A percentile compares a stretch with the other conserved stretches of the same genome.
Evolutionary conservation across 2,888 invertebrate species (phyloP).

Genomic region (Sipha maydis): DNA sequence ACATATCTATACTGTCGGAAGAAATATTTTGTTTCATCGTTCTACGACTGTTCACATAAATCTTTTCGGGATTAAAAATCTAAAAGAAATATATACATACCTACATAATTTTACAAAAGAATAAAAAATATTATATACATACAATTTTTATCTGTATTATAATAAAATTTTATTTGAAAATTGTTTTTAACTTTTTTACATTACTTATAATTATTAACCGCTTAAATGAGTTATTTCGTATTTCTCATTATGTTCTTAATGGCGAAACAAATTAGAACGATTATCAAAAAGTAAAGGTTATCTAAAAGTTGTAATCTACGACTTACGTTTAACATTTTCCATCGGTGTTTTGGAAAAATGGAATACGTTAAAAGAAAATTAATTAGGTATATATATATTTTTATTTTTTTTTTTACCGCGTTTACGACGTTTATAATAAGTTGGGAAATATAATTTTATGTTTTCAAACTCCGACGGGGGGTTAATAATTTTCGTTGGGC

Average conservation of each 20-base stretch:
- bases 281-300: background rate
- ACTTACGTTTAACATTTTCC: background rate
- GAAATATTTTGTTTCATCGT: background rate
- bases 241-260: background rate
- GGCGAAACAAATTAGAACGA: background rate
- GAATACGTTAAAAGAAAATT: background rate
- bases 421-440: background rate
- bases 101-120: too few relatives aligned
- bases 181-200: too few relatives aligned
- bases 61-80: background rate
- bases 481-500: conserved; percentile 16
- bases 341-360: background rate
- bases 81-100: background rate
- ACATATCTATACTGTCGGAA: too few relatives aligned
- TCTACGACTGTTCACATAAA: background rate
- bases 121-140: too few relatives aligned
- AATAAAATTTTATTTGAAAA: too few relatives aligned
- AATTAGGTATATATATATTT: background rate
- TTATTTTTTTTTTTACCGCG: background rate
- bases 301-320: background rate
- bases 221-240: background rate
- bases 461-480: conserved; percentile 18
- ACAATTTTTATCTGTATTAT: too few relatives aligned
- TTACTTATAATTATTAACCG: background rate
- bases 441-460: conserved; percentile 27